Base-by-base conservation (phyloP, 2,888 invertebrate species). In the Adelphocoris suturalis region DNA sequence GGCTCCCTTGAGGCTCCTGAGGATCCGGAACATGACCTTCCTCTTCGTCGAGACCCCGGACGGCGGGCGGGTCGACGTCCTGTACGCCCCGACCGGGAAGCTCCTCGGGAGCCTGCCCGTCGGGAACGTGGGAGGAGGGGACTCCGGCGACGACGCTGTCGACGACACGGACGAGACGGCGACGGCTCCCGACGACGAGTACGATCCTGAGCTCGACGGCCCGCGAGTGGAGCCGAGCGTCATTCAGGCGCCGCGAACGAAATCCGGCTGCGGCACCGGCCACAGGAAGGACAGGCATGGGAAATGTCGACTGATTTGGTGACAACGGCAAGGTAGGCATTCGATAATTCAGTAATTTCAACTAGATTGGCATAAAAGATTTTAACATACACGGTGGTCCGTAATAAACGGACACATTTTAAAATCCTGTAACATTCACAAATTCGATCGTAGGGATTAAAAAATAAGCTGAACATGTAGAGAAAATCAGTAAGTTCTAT, bases 231-330 rank as follows among this genome's bases (percentile, higher is more conserved):
- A 80, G 14, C 27, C 78, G 88, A 88, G 80, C 80, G 80, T 88
- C 78, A 88, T 88, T 9, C 88, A 88, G n/a, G 88, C 88, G 19
- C 88, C 88, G 12, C 78, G 61, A 14, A 48, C 78, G 78, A 78
- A 78, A 55, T 52, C 88, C 27, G 52, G 78, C 4, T 88, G 88
- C 80, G 78, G 37, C 3, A 16, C 14, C n/a, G 88, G 88, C n/a
- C 88, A 52, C 23, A 19, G 88, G 19, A 80, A 55, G 23, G 88
- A 88, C 80, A 47, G 28, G n/a, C 28, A 78, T 16, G 88, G 88
- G 9, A 52, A 80, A 28, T 88, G 88, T 78, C 76, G 88, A 27
- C 52, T 78, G 14, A 80, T 88, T 0, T 88, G 88, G 88, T 80
- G 88, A 88, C 23, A 19, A 68, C 14, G 23, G 23, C 68, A 5